Base-by-base conservation (phyloP, 2,113 vertebrate genomes). In the Ancistrus triradiatus region DNA sequence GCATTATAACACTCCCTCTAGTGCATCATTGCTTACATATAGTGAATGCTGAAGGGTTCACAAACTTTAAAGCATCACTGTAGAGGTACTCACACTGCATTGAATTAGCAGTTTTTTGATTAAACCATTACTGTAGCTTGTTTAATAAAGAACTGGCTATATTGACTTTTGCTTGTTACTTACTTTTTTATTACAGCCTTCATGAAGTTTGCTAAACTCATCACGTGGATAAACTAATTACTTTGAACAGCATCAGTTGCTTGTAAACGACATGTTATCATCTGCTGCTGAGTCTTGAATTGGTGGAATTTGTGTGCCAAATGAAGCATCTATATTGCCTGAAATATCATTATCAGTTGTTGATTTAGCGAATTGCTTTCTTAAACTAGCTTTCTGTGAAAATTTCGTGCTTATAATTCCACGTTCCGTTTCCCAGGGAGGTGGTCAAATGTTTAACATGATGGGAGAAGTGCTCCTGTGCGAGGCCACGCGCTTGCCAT, bases 361-460 rank as follows among this genome's bases (percentile, higher is more conserved):
- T 7, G 18, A 37, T 49, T 44, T 44, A 28, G 14, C 48, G 7
- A 13, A 58, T 40, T 0, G 17, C 7, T 44, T 33, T n/a, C 18
- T 24, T 22, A 13, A 2, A 15, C 13, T 40, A 24, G 6, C 38
- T 43, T 17, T 46, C 33, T 7, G 18, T 19, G 9, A 31, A 8
- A 24, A 27, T 1, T 7, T 6, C 15, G n/a, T 14, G 8, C 42
- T 66, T 48, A 58, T 25, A 9, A 2, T 43, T 46, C 58, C 31
- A 27, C 9, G 7, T 75, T 21, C 13, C 4, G 42, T 28, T 72
- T 66, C 77, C 3, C 81, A 99, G 96, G 95, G 85, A 92, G 70
- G 90, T 98, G 0, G 15, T 94, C 15, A 97, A 95, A 77, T n/a
- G n/a, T 89, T 98, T 67, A 99, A 99, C 83, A 94, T 96, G 93